Conservation (phyloP, 2,797 vertebrate species). For the Diplodus puntazzo region DNA sequence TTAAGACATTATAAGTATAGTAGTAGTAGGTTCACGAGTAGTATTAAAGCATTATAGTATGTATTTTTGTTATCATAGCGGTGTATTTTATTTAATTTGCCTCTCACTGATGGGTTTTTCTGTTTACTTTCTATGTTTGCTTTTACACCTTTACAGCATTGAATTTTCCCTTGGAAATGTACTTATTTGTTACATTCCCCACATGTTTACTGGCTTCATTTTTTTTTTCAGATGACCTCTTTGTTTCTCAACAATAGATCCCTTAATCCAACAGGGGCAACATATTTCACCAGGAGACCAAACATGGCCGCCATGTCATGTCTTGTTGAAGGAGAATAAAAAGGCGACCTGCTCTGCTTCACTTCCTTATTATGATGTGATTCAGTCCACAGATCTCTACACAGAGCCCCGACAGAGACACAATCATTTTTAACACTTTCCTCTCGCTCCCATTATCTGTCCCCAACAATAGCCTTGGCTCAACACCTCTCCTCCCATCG, state of each 20-base stretch:
- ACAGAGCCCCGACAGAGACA: slow-evolving; percentile 88
- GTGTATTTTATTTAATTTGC: too few species aligned
- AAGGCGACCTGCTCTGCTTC: slow-evolving; percentile 78
- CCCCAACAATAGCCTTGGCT: slow-evolving; percentile 79
- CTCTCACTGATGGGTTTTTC: too few species aligned
- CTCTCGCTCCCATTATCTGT: slow-evolving; percentile 77
- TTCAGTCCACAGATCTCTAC: slow-evolving; percentile 83
- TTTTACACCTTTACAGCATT: neutral
- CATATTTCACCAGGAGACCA: slow-evolving; percentile 78
- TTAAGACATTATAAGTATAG: too few species aligned
- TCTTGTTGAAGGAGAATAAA: slow-evolving; percentile 80
- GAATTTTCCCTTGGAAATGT: neutral
- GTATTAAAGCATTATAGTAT: too few species aligned
- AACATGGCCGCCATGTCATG: slow-evolving; percentile 79
- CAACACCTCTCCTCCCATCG: slow-evolving; percentile 79
- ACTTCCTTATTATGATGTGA: slow-evolving; percentile 88
- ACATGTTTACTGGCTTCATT: slow-evolving; percentile 33
- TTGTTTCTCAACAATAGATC: slow-evolving; percentile 67
- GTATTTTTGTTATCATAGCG: too few species aligned
- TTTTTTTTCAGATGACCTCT: slow-evolving; percentile 42
- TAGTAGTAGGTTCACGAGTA: too few species aligned
- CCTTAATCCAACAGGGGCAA: slow-evolving; percentile 64
- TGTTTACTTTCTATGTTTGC: too few species aligned
- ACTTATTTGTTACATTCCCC: slow-evolving; percentile 17
- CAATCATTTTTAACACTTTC: slow-evolving; percentile 86